Evolutionary conservation across 2,888 invertebrate genomes (phyloP), one percentile per base, ranked within the genome.

Genomic region (Apodemia duryi): DNA sequence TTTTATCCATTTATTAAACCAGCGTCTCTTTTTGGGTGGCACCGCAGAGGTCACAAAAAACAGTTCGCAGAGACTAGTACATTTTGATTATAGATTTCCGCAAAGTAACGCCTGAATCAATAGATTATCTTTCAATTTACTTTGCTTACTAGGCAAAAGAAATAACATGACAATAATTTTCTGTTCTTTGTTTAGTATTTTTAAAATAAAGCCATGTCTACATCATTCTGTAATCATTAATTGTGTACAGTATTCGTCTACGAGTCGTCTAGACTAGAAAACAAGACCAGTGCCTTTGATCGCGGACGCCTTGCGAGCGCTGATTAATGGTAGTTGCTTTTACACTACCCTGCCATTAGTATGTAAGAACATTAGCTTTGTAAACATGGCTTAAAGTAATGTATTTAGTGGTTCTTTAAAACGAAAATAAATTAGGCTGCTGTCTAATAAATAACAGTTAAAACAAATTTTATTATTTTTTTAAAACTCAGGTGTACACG

Each of bases 231-330:
- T 5, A 46, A 46, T 46, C 46, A 11, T 13, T 46, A 13, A 46
- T 46, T 46, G 41, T 6, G 11, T 38, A 63, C 61, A 63, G 72
- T 70, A 71, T 73, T 75, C 67, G 75, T 75, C 74, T 75, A 71
- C 73, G 69, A 73, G 73, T 70, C 69, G 80, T 79, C 79, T 80
- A 79, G 80, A 79, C 79, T 70, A 71, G 66, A 69, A 68, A 68
- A 67, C 69, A 71, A 66, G 66, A 72, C 73, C 1, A 46, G 46
- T 46, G 46, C 46, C 46, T 46, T 69, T 72, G 74, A 77, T 75
- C 73, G 71, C 70, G 69, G 72, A 76, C 65, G 38, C 62, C 64
- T 67, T 52, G 46, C 51, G 28, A 65, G 61, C n/a, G 52, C 52
- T 52, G 52, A 52, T 52, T 52, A 52, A 52, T 21, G 28, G 2